Evolutionary conservation across 2,113 vertebrate genomes (phyloP), one percentile per base, ranked within the genome.

Genomic region (Microcebus ravelobensis): DNA sequence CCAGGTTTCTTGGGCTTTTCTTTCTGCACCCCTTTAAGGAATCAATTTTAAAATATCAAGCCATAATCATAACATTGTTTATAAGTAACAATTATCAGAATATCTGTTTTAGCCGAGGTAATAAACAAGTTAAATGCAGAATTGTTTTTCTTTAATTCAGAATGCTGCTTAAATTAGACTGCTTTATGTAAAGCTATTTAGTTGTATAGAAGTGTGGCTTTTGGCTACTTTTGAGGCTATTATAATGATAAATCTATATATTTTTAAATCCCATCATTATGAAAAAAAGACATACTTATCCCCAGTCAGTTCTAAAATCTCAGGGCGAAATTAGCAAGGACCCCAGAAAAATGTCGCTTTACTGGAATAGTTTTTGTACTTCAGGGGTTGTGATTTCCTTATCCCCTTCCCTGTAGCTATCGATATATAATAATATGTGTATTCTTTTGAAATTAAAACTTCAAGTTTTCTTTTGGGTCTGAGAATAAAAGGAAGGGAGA

Each of bases 251-350:
- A 70, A 92, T 87, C 5, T 93, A 39, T 71, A 20, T 90, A 27
- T 70, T 95, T 92, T 93, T 63, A 84, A 81, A 31, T 74, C 84
- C 29, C 55, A 6, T 93, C 48, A 81, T 90, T 63, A n/a, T 70
- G 31, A 12, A 63, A 59, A 4, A 52, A 39, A 45, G 20, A 55
- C 8, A 11, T 63, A 5, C 11, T 7, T 59, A 48, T 81, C 39
- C 50, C 36, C 6, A 55, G 48, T 57, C 29, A 57, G 21, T 92
- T 67, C 63, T 82, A 77, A 94, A 91, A 92, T 67, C 61, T 91
- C 45, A 48, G 39, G 25, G 42, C 45, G 83, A 73, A 86, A 31
- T 95, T 81, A 76, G 8, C 29, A 83, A 86, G 14, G 34, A 68
- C 8, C n/a, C 12, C 48, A 48, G 59, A 31, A 94, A 74, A 92